Conservation (phyloP, 2,888 invertebrate species). For the Leptinotarsa tumamoca region DNA sequence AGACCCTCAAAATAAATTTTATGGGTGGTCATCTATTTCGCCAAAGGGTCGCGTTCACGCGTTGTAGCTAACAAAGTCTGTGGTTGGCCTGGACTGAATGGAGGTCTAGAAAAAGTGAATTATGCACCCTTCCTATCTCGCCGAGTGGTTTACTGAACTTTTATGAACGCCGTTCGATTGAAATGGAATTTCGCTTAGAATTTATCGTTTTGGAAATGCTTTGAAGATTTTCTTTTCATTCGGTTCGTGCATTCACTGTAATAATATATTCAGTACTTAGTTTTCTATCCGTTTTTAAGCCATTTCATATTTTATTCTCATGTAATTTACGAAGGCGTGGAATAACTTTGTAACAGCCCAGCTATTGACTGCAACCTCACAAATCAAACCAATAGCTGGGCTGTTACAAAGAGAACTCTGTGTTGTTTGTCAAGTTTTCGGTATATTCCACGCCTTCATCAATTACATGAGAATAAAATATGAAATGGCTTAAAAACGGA, state of each 20-base stretch:
- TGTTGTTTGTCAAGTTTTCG: no score
- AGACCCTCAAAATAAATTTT: neutral
- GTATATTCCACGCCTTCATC: no score
- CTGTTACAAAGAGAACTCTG: no score
- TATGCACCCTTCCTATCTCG: slow-evolving; percentile 50
- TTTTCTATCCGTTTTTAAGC: no score
- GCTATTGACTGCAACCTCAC: no score
- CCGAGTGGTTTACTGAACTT: slow-evolving; percentile 51
- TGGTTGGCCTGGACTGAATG: slow-evolving; percentile 42
- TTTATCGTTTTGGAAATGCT: slow-evolving; percentile 30
- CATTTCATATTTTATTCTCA: no score
- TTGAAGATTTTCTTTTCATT: neutral
- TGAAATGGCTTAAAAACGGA: no score
- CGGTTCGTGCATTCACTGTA: neutral
- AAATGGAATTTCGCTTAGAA: slow-evolving; percentile 31
- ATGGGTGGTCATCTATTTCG: slow-evolving; percentile 45
- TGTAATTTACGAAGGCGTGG: no score
- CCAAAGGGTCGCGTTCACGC: slow-evolving; percentile 48
- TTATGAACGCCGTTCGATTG: slow-evolving; percentile 52
- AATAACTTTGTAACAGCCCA: no score
- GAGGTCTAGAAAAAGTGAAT: slow-evolving; percentile 52
- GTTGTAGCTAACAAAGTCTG: slow-evolving; percentile 46
- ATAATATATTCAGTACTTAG: neutral
- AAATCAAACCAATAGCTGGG: no score
- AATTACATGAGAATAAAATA: no score